Evolutionary conservation across 1,140 invertebrate genomes (phyloP).

Genomic region (Bombus waltoni): DNA sequence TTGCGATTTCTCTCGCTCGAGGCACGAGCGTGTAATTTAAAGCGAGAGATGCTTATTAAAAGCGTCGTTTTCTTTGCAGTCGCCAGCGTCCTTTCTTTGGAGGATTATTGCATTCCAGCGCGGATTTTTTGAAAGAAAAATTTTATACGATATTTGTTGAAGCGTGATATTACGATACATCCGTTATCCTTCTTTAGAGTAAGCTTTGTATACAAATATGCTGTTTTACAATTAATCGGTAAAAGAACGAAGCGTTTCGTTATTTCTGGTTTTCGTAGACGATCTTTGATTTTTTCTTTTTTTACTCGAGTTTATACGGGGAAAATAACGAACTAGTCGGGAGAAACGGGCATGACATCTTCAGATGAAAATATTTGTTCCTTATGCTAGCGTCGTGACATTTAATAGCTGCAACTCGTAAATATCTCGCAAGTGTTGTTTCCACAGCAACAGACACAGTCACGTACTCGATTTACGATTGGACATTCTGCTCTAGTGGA

Average conservation of each 20-base stretch:
- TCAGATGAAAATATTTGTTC: conserved; percentile 18
- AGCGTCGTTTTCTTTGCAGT: not conserved
- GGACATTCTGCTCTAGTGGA: conserved; percentile 33
- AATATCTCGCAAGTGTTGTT: conserved; percentile 41
- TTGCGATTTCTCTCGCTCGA: no score
- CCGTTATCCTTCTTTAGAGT: no score
- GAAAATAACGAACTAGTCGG: not conserved
- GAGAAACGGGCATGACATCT: not conserved
- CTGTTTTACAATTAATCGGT: not conserved
- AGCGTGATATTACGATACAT: no score
- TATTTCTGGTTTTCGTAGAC: not conserved
- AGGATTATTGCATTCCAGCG: not conserved
- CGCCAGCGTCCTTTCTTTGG: not conserved
- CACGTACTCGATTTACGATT: conserved; percentile 57
- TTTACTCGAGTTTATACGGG: no score
- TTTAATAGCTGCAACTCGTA: conserved; percentile 46
- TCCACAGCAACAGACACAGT: conserved; percentile 40
- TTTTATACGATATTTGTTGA: no score
- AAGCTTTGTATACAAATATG: no score
- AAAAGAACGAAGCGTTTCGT: not conserved
- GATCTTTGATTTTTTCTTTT: not conserved
- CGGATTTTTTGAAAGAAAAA: no score
- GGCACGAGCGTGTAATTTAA: conserved; percentile 24
- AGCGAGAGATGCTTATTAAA: conserved; percentile 20
- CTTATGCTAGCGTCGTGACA: conserved; percentile 18